Evolutionary conservation across 2,888 invertebrate genomes (phyloP).

Genomic region (Mesoligia furuncula): DNA sequence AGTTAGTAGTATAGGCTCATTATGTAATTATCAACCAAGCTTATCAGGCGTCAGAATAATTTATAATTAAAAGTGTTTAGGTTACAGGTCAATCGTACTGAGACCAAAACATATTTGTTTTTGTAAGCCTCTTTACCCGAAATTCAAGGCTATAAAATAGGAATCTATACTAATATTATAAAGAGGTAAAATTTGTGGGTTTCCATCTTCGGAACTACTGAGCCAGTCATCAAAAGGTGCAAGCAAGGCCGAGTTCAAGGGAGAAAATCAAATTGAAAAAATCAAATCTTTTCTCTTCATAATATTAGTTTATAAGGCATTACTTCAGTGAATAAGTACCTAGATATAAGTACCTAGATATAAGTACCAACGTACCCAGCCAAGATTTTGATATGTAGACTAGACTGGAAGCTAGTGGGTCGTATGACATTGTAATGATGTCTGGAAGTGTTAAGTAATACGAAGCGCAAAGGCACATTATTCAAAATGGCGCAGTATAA

Average conservation of each 20-base stretch:
- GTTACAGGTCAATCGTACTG: slow-evolving; percentile 39
- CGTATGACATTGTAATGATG: slow-evolving; percentile 36
- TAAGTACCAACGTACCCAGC: not conserved
- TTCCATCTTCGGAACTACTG: not conserved
- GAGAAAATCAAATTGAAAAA: not conserved
- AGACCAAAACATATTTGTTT: slow-evolving; percentile 31
- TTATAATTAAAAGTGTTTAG: slow-evolving; percentile 35
- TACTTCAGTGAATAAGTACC: not conserved
- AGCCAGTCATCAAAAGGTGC: not conserved
- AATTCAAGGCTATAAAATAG: slow-evolving; percentile 18
- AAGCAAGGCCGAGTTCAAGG: not conserved
- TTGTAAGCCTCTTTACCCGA: slow-evolving; percentile 2
- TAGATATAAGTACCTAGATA: too few relatives aligned
- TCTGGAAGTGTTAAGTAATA: slow-evolving; percentile 37
- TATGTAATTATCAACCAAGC: not conserved
- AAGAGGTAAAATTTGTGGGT: not conserved
- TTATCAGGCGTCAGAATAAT: slow-evolving; percentile 29
- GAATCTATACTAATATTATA: not conserved
- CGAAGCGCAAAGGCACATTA: slow-evolving; percentile 25
- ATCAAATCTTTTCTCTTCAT: not conserved
- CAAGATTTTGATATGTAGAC: slow-evolving; percentile 31
- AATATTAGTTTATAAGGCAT: not conserved
- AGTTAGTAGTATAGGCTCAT: too few relatives aligned
- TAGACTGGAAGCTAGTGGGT: slow-evolving; percentile 30
- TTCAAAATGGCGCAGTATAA: slow-evolving; percentile 38